These are phyloP conservation scores for Malachius bipustulatus DNA, from an alignment of 2,888 invertebrate genomes.

Conservation along the genomic window DNA sequence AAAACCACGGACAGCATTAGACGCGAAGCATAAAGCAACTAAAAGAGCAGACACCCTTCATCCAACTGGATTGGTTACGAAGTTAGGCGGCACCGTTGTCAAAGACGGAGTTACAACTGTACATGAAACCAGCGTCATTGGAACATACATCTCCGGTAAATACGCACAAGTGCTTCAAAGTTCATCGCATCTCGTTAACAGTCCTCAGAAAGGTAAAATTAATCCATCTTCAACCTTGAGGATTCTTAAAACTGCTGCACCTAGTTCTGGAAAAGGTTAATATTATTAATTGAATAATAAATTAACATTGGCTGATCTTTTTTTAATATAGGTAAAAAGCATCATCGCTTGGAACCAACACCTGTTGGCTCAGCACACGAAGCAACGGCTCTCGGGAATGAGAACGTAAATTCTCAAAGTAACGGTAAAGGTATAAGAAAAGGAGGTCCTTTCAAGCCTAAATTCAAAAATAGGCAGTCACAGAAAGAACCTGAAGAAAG, in stretches of 20 bases:
- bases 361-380: constrained; percentile 45
- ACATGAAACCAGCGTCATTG: constrained; percentile 81
- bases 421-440: constrained; percentile 41
- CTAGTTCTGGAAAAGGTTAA: constrained; percentile 30
- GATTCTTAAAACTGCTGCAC: constrained; percentile 67
- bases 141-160: constrained; percentile 77
- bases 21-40: constrained; percentile 32
- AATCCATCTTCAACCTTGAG: constrained; percentile 54
- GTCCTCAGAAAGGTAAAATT: constrained; percentile 46
- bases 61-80: constrained; percentile 71
- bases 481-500: constrained; percentile 29
- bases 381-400: constrained; percentile 42
- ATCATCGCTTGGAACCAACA: constrained; percentile 52
- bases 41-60: constrained; percentile 49
- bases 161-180: constrained; percentile 80
- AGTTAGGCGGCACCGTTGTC: constrained; percentile 71
- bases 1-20: constrained; percentile 39
- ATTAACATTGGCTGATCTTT: background rate
- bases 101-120: constrained; percentile 74
- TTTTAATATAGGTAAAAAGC: constrained; percentile 35
- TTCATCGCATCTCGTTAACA: constrained; percentile 55
- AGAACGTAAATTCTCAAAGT: constrained; percentile 40
- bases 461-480: constrained; percentile 47
- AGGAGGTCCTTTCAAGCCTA: constrained; percentile 36
- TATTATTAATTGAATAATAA: constrained; percentile 29